Evolutionary conservation across 35 echinoderm and acorn worm genomes (phyloP).

Genomic region (Lytechinus pictus): DNA sequence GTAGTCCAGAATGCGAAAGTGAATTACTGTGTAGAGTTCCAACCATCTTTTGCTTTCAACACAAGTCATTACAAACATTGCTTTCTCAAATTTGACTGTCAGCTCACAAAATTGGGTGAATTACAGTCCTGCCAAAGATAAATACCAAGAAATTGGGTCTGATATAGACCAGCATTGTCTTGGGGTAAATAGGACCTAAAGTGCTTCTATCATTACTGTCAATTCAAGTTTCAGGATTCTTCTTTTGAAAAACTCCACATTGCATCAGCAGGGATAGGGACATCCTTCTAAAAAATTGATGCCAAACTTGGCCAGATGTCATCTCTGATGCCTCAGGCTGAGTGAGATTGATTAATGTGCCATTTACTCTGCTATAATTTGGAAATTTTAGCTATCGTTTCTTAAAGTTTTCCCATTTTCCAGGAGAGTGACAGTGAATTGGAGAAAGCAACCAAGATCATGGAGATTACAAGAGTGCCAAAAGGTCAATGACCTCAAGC

Average conservation of each 20-base stretch:
- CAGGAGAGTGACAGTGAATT: neutral
- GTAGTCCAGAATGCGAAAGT: neutral
- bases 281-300: neutral
- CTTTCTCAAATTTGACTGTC: slow-evolving; percentile 19
- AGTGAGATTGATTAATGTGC: slow-evolving; percentile 31
- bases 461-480: slow-evolving; percentile 39
- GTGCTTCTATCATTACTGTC: slow-evolving; percentile 41
- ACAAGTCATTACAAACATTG: neutral
- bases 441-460: neutral
- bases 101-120: slow-evolving; percentile 16
- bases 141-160: slow-evolving; percentile 15
- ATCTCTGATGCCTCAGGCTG: neutral
- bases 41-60: neutral
- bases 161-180: slow-evolving; percentile 18
- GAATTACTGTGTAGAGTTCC: neutral
- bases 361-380: slow-evolving; percentile 45
- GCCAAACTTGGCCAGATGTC: slow-evolving; percentile 26
- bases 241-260: neutral
- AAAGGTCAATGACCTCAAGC: slow-evolving; percentile 53
- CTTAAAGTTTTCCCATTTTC: neutral
- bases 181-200: neutral
- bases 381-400: neutral
- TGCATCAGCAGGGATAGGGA: neutral
- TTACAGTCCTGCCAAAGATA: neutral
- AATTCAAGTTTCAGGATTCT: slow-evolving; percentile 1